Evolutionary conservation across 1,140 invertebrate species (phyloP), one percentile per base, ranked within the genome.

Genomic region (Drosophila micromelanica): DNA sequence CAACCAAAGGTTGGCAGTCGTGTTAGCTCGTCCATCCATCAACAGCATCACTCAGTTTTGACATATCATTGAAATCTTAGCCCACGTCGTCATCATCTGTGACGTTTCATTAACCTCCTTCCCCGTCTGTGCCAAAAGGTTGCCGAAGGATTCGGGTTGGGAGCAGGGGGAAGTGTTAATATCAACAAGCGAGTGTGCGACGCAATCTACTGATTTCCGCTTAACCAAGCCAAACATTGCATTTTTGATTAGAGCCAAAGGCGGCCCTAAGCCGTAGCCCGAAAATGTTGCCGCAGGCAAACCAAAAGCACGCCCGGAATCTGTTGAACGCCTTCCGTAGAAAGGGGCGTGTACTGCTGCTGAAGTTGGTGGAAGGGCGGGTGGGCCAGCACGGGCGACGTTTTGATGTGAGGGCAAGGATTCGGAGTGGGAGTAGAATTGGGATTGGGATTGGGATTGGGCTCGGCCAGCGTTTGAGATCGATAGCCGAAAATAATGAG

Each of bases 161-260:
- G 49, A 12, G 62, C 30, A 23, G 49, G 20, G 67, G 45, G 59
- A 78, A 68, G 84, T 82, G 84, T 79, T 80, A 82, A 79, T 80
- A 89, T 80, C 79, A 86, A 86, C 80, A 89, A 77, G 73, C 63
- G 73, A 84, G 65, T 89, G 77, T 86, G 84, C 79, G 72, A 89
- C 84, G 85, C 80, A 89, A 89, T 89, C 84, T 90, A 90, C 76
- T 76, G 85, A 89, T 89, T 89, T 89, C 84, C 84, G 84, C 84
- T 89, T 89, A 89, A 89, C 84, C 84, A 89, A 89, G 84, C 84
- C 84, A 89, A 89, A 89, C 80, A 89, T 89, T 89, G 84, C 84
- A 89, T 90, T 89, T 89, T 89, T 89, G 84, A 89, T 89, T 89
- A 90, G 73, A 84, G 84, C 73, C 42, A 48, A 60, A 49, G 61